Conservation (phyloP, 2,888 invertebrate genomes). For the Eupithecia abbreviata region DNA sequence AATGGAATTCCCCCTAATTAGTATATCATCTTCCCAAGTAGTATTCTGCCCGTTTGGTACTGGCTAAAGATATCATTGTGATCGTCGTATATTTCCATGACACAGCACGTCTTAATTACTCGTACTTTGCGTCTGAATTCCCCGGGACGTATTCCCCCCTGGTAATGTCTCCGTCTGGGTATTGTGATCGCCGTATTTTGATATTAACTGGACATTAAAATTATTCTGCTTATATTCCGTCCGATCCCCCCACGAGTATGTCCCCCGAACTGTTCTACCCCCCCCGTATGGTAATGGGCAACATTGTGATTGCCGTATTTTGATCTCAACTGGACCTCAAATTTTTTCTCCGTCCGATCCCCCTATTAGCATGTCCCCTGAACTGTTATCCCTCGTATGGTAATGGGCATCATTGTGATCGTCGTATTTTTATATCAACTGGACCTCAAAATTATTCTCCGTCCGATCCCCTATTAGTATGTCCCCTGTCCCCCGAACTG, state of each 20-base stretch:
- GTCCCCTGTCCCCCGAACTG: background rate
- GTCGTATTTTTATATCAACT: no score
- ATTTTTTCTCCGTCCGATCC: no score
- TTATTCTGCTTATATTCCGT: background rate
- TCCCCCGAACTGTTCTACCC: background rate
- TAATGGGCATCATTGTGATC: no score
- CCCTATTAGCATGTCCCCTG: background rate
- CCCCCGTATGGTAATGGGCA: background rate
- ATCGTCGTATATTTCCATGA: constrained; percentile 19
- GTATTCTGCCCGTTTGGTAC: background rate
- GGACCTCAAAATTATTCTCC: no score
- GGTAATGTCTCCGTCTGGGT: background rate
- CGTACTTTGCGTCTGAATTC: background rate
- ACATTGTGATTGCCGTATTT: no score
- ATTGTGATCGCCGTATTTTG: background rate
- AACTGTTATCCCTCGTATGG: background rate
- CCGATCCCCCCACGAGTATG: background rate
- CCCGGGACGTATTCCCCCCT: background rate
- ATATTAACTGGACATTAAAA: background rate
- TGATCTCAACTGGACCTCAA: no score
- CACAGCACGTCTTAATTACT: background rate
- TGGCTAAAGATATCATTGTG: constrained; percentile 7
- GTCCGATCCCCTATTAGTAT: no score
- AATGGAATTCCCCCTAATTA: background rate
- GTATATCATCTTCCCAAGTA: background rate